A percentile compares a stretch with the other conserved stretches of the same genome.
Conservation (phyloP, 2,113 vertebrate genomes). For the Phrynosoma blainvillii region DNA sequence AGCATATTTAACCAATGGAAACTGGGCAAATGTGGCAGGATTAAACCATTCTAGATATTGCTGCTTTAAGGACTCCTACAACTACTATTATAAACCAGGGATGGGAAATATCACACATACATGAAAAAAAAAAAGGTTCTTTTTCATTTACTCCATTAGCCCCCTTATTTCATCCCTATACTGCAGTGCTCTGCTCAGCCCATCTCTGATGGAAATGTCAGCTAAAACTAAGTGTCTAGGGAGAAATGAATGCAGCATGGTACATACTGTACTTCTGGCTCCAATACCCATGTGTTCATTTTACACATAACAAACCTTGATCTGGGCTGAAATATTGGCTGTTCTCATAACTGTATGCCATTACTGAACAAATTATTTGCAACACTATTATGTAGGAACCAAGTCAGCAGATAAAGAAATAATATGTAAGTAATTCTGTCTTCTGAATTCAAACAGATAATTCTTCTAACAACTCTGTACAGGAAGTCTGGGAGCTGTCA, state of each 20-base stretch:
- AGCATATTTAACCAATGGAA: neutral
- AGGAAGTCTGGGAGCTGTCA: constrained; percentile 64
- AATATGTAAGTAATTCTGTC: constrained; percentile 57
- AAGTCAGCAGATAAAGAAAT: constrained; percentile 30
- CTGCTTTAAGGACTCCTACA: neutral
- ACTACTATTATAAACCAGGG: neutral
- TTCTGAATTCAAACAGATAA: constrained; percentile 61
- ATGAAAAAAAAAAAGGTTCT: neutral
- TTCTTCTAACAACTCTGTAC: constrained; percentile 62
- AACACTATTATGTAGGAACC: constrained; percentile 44
- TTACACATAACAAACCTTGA: neutral
- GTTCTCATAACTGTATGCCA: constrained; percentile 14
- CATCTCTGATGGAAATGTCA: neutral
- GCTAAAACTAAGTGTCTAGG: neutral
- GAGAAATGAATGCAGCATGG: neutral
- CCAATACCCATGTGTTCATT: neutral
- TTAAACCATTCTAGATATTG: constrained; percentile 1
- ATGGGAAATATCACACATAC: neutral
- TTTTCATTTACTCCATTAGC: neutral
- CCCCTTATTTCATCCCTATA: neutral
- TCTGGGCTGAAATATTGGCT: constrained; percentile 11
- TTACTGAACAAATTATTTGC: constrained; percentile 46
- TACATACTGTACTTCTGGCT: neutral
- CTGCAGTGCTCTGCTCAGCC: neutral
- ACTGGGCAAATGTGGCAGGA: neutral